Evolutionary conservation across 1,140 invertebrate species (phyloP).

Genomic region (Gonatopus flavifemur): DNA sequence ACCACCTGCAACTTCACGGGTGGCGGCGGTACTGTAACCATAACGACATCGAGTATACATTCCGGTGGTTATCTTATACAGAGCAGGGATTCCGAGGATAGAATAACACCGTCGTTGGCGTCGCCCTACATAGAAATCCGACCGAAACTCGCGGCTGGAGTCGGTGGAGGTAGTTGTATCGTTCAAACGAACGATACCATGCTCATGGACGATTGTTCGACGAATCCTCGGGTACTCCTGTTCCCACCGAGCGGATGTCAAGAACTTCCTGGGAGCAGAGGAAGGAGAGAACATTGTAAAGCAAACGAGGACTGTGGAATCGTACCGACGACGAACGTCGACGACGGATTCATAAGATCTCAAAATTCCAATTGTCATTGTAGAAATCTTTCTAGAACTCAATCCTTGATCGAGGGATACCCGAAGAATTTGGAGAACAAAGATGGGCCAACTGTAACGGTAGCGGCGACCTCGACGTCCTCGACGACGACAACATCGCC

Average conservation of each 20-base stretch:
- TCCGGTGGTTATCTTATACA: constrained; percentile 40
- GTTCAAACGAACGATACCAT: constrained; percentile 25
- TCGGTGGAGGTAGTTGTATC: constrained; percentile 32
- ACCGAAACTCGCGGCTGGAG: constrained; percentile 37
- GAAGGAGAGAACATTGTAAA: not conserved
- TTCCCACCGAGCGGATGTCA: constrained; percentile 43
- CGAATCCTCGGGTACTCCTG: constrained; percentile 7
- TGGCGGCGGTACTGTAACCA: constrained; percentile 41
- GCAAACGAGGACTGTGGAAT: not conserved
- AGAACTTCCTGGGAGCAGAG: constrained; percentile 41
- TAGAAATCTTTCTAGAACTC: not conserved
- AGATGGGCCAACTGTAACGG: no score
- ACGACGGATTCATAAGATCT: not conserved
- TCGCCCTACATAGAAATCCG: constrained; percentile 39
- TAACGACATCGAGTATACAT: constrained; percentile 41
- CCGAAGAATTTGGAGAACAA: no score
- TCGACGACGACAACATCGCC: not conserved
- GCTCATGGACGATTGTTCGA: not conserved
- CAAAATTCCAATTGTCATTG: not conserved
- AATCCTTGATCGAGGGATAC: constrained; percentile 13
- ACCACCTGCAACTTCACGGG: constrained; percentile 39
- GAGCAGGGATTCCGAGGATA: constrained; percentile 30
- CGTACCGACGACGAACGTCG: not conserved
- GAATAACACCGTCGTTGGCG: no score
- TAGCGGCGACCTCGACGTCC: not conserved